Conservation (phyloP, 2,888 invertebrate genomes). For the Tenthredo livida region DNA sequence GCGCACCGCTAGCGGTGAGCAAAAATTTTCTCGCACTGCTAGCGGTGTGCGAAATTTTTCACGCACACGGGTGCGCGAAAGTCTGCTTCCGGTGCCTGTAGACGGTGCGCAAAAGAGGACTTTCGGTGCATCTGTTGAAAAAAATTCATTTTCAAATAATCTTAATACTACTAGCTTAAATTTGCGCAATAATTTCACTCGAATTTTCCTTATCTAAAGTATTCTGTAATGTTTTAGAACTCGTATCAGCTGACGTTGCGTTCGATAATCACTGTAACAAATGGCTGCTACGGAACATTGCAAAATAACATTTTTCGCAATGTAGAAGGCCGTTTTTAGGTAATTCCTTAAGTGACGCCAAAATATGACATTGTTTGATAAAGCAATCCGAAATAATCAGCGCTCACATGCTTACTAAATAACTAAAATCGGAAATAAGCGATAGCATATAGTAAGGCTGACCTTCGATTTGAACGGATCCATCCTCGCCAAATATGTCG, state of each 20-base stretch:
- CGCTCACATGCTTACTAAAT: background rate
- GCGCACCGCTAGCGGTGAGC: too few relatives aligned
- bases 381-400: background rate
- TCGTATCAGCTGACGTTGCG: background rate
- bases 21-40: too few relatives aligned
- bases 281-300: background rate
- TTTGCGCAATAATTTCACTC: background rate
- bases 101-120: too few relatives aligned
- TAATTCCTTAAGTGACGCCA: background rate
- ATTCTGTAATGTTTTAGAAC: background rate
- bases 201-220: background rate
- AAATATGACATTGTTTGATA: background rate
- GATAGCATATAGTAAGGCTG: background rate
- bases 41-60: too few relatives aligned
- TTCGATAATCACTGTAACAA: background rate
- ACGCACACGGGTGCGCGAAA: too few relatives aligned
- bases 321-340: too few relatives aligned
- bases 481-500: background rate
- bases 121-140: too few relatives aligned
- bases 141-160: background rate
- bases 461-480: constrained; percentile 16
- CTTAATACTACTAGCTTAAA: background rate
- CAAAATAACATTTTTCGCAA: background rate
- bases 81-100: too few relatives aligned
- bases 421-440: background rate